These are phyloP conservation scores for Rhyacichthys aspro DNA, from an alignment of 2,797 vertebrate species.

Conservation along the genomic window DNA sequence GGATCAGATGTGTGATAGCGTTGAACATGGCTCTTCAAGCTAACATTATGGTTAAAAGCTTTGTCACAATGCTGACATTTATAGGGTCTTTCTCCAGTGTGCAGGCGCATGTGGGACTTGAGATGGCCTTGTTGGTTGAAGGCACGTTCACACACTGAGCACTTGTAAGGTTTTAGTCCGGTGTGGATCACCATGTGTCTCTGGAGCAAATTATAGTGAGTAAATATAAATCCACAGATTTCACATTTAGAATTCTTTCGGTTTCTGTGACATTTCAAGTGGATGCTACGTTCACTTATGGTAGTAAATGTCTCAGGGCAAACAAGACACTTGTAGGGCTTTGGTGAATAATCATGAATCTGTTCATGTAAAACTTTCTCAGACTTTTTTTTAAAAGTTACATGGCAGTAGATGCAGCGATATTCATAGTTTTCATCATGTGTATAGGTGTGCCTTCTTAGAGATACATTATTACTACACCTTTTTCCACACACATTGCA, in stretches of 20 bases:
- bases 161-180: slow-evolving; percentile 36
- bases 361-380: slow-evolving; percentile 42
- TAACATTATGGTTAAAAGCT: slow-evolving; percentile 34
- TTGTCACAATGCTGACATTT: slow-evolving; percentile 24
- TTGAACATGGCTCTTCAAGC: slow-evolving; percentile 26
- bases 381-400: slow-evolving; percentile 39
- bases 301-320: slow-evolving; percentile 39
- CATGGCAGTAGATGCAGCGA: slow-evolving; percentile 42
- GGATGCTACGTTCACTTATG: slow-evolving; percentile 19
- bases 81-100: slow-evolving; percentile 32
- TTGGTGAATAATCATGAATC: slow-evolving; percentile 14
- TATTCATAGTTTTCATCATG: slow-evolving; percentile 42
- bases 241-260: slow-evolving; percentile 32
- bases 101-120: slow-evolving; percentile 36
- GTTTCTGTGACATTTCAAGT: slow-evolving; percentile 42
- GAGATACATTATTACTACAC: slow-evolving; percentile 18
- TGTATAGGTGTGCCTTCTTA: slow-evolving; percentile 37
- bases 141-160: slow-evolving; percentile 23
- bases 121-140: slow-evolving; percentile 26
- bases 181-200: slow-evolving; percentile 57
- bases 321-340: slow-evolving; percentile 49
- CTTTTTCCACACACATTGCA: slow-evolving; percentile 60
- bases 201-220: slow-evolving; percentile 1
- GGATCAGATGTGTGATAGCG: no score
- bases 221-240: slow-evolving; percentile 41